Evolutionary conservation across 1,140 invertebrate genomes (phyloP).

Genomic region (Arctopsyche grandis): DNA sequence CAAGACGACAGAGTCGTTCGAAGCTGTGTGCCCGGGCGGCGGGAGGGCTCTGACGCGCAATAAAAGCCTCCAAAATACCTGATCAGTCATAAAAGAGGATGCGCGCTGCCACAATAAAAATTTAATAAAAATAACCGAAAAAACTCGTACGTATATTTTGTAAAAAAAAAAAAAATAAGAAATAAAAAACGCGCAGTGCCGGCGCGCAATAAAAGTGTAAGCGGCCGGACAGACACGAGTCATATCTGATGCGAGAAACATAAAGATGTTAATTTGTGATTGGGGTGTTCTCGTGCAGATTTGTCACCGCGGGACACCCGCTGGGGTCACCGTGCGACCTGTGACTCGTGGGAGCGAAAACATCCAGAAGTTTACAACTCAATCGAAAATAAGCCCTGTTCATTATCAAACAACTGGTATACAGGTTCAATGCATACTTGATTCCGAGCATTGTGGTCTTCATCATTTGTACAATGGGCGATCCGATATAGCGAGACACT

Average conservation of each 20-base stretch:
- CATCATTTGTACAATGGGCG: too few species aligned
- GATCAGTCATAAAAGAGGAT: conserved; percentile 46
- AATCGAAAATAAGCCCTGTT: too few species aligned
- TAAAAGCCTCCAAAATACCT: conserved; percentile 43
- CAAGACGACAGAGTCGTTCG: not conserved
- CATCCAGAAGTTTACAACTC: not conserved
- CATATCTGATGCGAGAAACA: conserved; percentile 42
- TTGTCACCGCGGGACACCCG: conserved; percentile 49
- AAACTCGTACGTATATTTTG: too few species aligned
- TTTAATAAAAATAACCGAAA: not conserved
- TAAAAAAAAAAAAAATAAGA: conserved; percentile 12
- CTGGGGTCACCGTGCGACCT: not conserved
- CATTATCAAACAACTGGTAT: too few species aligned
- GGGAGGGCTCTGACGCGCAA: conserved; percentile 8
- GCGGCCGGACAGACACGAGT: conserved; percentile 1
- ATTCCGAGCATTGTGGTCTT: too few species aligned
- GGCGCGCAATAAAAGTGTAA: conserved; percentile 45
- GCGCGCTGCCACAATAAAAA: conserved; percentile 28
- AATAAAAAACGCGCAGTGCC: not conserved
- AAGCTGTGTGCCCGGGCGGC: not conserved
- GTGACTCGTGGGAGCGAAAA: not conserved
- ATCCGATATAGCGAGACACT: too few species aligned
- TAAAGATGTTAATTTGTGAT: conserved; percentile 53
- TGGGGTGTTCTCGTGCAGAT: conserved; percentile 33
- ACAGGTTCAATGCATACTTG: too few species aligned